These are phyloP conservation scores for Alentia gelatinosa DNA, from an alignment of 2,888 invertebrate species.

Conservation along the genomic window DNA sequence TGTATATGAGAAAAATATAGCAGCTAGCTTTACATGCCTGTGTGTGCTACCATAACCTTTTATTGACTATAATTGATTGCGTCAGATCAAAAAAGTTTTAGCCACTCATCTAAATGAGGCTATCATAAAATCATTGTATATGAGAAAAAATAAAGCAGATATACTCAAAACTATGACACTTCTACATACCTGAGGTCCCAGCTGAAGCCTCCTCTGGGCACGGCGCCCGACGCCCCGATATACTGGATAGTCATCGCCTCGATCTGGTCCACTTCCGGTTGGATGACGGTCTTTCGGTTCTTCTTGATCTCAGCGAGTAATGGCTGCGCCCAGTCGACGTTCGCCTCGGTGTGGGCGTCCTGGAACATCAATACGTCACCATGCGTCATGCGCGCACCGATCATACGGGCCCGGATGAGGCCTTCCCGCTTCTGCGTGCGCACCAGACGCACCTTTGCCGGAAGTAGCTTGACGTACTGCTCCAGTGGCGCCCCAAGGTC, in stretches of 20 bases:
- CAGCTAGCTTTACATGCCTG: too few relatives aligned
- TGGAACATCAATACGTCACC: slow-evolving; percentile 65
- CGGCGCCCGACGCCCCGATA: slow-evolving; percentile 51
- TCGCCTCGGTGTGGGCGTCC: slow-evolving; percentile 68
- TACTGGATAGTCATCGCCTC: slow-evolving; percentile 64
- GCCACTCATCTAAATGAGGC: too few relatives aligned
- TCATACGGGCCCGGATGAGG: slow-evolving; percentile 67
- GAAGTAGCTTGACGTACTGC: slow-evolving; percentile 62
- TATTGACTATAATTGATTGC: too few relatives aligned
- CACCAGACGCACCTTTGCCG: slow-evolving; percentile 60
- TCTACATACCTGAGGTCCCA: slow-evolving; percentile 67
- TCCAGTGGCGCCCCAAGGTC: slow-evolving; percentile 65
- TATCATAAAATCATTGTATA: too few relatives aligned
- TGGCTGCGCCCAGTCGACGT: slow-evolving; percentile 67
- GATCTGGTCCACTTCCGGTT: slow-evolving; percentile 66
- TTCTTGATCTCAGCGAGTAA: slow-evolving; percentile 65
- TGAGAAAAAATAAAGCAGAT: too few relatives aligned
- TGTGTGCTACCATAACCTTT: too few relatives aligned
- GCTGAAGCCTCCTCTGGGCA: slow-evolving; percentile 67
- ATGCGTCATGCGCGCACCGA: slow-evolving; percentile 64
- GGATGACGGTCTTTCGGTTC: slow-evolving; percentile 64
- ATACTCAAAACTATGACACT: too few relatives aligned
- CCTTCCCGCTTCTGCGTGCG: slow-evolving; percentile 66
- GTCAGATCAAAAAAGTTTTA: too few relatives aligned
- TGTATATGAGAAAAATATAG: too few relatives aligned